A percentile compares a stretch with the other conserved stretches of the same genome.
Conservation (phyloP, 37 sponge, comb jelly and placozoan species). For the Aplysina aerophoba region DNA sequence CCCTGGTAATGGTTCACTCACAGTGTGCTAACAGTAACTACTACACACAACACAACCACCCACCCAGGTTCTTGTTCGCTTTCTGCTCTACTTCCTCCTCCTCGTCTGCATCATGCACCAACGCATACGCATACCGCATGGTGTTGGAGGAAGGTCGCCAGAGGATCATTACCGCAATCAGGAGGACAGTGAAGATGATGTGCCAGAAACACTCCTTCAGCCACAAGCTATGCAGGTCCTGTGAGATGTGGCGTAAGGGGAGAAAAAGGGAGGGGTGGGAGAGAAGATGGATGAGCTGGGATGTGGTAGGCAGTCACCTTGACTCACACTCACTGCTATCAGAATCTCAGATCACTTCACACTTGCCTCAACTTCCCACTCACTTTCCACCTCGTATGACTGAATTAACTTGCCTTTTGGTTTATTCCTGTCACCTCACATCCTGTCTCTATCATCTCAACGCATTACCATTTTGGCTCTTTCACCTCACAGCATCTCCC, state of each 20-base stretch:
- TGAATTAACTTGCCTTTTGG: too few relatives aligned
- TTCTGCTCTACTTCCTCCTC: constrained; percentile 56
- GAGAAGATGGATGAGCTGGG: not conserved
- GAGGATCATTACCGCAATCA: constrained; percentile 80
- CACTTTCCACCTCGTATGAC: too few relatives aligned
- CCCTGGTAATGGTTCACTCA: not conserved
- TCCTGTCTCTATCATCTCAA: too few relatives aligned
- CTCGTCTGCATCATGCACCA: constrained; percentile 42
- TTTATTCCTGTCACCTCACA: too few relatives aligned
- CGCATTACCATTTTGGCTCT: too few relatives aligned
- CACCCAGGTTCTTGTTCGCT: constrained; percentile 79
- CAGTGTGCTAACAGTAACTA: too few relatives aligned
- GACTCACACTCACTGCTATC: not conserved
- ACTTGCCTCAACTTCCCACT: too few relatives aligned
- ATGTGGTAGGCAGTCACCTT: not conserved
- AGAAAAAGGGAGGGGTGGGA: not conserved
- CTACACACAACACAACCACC: not conserved
- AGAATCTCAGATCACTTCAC: not conserved
- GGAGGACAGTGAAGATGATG: constrained; percentile 73
- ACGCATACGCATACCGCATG: constrained; percentile 43
- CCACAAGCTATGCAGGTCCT: constrained; percentile 87
- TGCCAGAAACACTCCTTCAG: constrained; percentile 85
- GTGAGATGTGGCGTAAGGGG: not conserved
- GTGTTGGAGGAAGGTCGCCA: constrained; percentile 86
- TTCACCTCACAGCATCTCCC: too few relatives aligned